phyloP scores from a whole-genome alignment of 2,113 vertebrate genomes.

The Salminus brasiliensis region DNA sequence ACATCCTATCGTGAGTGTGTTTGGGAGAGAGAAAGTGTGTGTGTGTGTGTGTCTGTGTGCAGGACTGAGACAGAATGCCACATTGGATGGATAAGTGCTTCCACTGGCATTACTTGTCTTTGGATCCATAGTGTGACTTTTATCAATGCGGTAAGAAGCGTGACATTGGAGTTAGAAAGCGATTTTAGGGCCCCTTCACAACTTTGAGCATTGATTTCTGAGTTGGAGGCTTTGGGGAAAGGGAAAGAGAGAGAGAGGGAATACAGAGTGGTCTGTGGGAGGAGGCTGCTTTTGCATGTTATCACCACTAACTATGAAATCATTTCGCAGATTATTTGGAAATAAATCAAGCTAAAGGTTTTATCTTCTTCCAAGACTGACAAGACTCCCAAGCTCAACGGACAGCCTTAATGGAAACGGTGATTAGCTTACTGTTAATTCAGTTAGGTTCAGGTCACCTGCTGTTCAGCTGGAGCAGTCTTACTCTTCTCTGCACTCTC shows the following conservation, averaged over 20 bases:
- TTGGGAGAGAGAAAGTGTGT: constrained; percentile 55
- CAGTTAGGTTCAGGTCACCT: background rate
- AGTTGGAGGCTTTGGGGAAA: constrained; percentile 44
- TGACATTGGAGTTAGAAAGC: constrained; percentile 66
- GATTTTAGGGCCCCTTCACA: constrained; percentile 56
- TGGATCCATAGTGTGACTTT: constrained; percentile 61
- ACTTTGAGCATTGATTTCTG: constrained; percentile 57
- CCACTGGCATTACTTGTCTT: constrained; percentile 55
- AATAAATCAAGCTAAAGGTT: background rate
- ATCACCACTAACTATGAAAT: background rate
- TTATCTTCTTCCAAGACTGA: background rate
- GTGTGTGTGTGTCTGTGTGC: background rate
- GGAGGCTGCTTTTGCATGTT: background rate
- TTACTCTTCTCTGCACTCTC: background rate
- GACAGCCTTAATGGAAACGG: background rate
- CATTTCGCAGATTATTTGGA: background rate
- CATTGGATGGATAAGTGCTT: constrained; percentile 69
- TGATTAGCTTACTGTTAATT: background rate
- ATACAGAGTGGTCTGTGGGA: background rate
- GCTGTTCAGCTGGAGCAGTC: background rate
- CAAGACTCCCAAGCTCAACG: background rate
- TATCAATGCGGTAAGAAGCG: constrained; percentile 68
- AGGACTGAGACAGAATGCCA: constrained; percentile 54
- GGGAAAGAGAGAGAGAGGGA: background rate
- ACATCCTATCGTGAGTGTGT: constrained; percentile 61